phyloP scores from a whole-genome alignment of 2,797 vertebrate genomes.

The Perodicticus potto region DNA sequence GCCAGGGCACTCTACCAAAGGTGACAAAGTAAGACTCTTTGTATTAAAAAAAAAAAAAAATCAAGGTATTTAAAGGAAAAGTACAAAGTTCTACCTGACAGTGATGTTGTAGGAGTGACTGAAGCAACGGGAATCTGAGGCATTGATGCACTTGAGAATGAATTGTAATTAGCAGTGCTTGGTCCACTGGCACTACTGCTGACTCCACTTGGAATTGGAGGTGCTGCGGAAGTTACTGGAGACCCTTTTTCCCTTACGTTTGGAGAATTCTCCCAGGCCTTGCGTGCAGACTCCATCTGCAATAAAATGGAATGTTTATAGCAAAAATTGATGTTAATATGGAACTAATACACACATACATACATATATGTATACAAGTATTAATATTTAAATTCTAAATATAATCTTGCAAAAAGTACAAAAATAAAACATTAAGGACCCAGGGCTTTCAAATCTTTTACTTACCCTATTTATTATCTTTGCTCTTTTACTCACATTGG shows the following conservation, averaged over 20 bases:
- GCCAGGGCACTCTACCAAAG: no score
- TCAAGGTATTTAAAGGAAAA: not conserved
- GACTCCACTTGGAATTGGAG: slow-evolving; percentile 90
- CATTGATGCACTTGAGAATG: slow-evolving; percentile 97
- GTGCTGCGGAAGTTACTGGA: slow-evolving; percentile 94
- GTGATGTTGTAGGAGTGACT: slow-evolving; percentile 96
- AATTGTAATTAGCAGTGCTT: slow-evolving; percentile 93
- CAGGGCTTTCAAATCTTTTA: slow-evolving; percentile 24
- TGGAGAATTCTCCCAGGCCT: slow-evolving; percentile 99
- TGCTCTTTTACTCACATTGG: not conserved
- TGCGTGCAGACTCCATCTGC: slow-evolving; percentile 99
- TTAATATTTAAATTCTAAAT: not conserved
- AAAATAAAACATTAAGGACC: not conserved
- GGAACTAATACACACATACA: not conserved
- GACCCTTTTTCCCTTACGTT: slow-evolving; percentile 96
- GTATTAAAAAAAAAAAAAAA: no score
- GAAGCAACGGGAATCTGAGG: slow-evolving; percentile 98
- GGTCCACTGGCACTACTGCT: slow-evolving; percentile 85
- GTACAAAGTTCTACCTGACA: slow-evolving; percentile 91
- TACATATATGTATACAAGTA: not conserved
- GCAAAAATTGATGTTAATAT: not conserved
- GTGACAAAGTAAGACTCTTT: no score
- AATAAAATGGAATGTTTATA: slow-evolving; percentile 33
- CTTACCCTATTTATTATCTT: not conserved
- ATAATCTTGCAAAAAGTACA: not conserved